Conservation (phyloP, 2,888 invertebrate species). For the Oasisia sp. region DNA sequence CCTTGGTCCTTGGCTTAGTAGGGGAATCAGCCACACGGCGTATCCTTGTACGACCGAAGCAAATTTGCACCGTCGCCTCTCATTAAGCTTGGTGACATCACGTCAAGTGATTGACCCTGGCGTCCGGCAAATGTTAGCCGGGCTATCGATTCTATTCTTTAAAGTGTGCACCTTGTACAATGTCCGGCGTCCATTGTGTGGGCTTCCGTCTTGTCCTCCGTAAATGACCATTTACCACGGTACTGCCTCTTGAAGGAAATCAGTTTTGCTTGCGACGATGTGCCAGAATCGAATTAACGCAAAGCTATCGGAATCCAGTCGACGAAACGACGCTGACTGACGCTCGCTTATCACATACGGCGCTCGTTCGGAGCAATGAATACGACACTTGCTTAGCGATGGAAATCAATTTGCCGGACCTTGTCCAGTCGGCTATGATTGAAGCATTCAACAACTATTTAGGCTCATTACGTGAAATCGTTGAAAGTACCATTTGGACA, state of each 20-base stretch:
- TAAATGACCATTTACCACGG: neutral
- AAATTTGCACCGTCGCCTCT: neutral
- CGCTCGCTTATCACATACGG: neutral
- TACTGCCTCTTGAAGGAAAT: neutral
- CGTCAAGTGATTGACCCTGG: neutral
- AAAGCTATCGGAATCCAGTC: neutral
- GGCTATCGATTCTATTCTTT: neutral
- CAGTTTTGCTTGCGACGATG: neutral
- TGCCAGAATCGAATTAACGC: neutral
- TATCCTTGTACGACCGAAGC: too few species aligned
- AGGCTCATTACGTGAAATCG: neutral
- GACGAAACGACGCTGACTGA: neutral
- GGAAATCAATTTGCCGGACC: neutral
- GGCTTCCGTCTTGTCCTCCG: neutral
- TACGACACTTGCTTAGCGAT: neutral
- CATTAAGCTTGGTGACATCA: neutral
- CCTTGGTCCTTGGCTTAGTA: too few species aligned
- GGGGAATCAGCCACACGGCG: too few species aligned
- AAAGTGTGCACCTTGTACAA: neutral
- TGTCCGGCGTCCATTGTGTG: neutral
- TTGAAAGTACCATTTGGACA: neutral
- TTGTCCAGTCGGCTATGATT: neutral
- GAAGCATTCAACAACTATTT: neutral
- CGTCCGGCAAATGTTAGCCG: neutral
- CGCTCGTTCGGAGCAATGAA: neutral